These are phyloP conservation scores for Parnassius glacialis DNA, from an alignment of 2,888 invertebrate species.

Conservation along the genomic window DNA sequence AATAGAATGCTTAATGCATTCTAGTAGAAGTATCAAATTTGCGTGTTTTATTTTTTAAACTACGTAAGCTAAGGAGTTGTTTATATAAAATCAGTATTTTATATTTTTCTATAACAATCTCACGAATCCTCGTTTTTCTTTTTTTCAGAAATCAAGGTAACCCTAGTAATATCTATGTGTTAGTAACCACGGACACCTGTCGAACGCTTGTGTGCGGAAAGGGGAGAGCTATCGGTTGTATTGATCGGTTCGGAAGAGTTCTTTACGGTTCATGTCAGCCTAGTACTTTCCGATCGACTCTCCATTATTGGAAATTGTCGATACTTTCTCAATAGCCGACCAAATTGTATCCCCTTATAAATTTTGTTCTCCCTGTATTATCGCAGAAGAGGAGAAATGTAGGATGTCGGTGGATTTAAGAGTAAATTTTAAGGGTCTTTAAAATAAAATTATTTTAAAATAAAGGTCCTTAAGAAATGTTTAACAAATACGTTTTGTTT, in stretches of 20 bases:
- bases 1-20: too few species aligned
- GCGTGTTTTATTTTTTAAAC: too few species aligned
- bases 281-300: slow-evolving; percentile 73
- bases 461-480: too few species aligned
- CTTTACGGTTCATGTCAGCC: slow-evolving; percentile 48
- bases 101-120: not conserved
- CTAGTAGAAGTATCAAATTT: too few species aligned
- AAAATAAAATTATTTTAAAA: too few species aligned
- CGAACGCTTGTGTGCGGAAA: slow-evolving; percentile 48
- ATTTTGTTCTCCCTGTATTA: not conserved
- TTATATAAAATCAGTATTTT: not conserved
- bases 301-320: slow-evolving; percentile 71
- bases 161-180: slow-evolving; percentile 30
- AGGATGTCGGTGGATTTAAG: too few species aligned
- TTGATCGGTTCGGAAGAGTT: slow-evolving; percentile 72
- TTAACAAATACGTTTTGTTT: too few species aligned
- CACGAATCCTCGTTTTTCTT: not conserved
- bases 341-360: not conserved
- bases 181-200: slow-evolving; percentile 44
- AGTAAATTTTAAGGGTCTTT: too few species aligned
- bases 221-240: slow-evolving; percentile 51
- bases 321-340: slow-evolving; percentile 51
- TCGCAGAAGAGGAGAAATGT: too few species aligned
- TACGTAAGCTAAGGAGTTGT: not conserved
- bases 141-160: slow-evolving; percentile 22